Percentiles rank a stretch among this genome's conserved stretches.
These are phyloP conservation scores for Bolinopsis microptera DNA, from an alignment of 37 sponge, comb jelly and placozoan genomes.

Conservation along the genomic window DNA sequence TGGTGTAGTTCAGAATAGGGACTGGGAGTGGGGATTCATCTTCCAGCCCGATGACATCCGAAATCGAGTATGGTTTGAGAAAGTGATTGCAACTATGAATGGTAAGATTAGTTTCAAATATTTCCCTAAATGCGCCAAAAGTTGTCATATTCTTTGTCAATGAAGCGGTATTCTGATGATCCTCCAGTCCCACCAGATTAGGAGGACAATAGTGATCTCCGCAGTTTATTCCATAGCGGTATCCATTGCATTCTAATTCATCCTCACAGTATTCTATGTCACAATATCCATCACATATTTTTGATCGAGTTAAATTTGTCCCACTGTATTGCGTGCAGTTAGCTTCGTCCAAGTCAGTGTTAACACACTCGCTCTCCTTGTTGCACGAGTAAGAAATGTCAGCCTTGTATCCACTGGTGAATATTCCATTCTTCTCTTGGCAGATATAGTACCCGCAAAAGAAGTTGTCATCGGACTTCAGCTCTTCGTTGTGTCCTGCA, in stretches of 20 bases:
- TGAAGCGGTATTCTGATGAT: background rate
- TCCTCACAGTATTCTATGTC: background rate
- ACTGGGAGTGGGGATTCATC: background rate
- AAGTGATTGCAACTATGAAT: background rate
- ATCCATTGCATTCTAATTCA: background rate
- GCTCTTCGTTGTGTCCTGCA: background rate
- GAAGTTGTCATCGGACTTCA: too few species aligned
- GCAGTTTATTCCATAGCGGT: background rate
- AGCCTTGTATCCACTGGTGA: conserved; percentile 21
- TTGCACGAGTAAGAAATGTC: conserved; percentile 3
- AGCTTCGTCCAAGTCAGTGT: conserved; percentile 21
- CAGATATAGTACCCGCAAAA: conserved; percentile 7
- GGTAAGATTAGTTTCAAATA: background rate
- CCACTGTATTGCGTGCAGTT: background rate
- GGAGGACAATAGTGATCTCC: background rate
- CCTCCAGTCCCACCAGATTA: background rate
- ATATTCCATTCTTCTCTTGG: background rate
- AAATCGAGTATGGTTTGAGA: background rate
- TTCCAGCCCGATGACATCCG: background rate
- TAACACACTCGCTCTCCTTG: background rate
- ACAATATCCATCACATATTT: background rate
- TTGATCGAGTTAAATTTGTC: background rate
- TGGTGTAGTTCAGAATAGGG: background rate
- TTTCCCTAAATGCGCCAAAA: background rate
- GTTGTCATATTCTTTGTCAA: background rate